Base-by-base conservation (phyloP, 2,888 invertebrate species). In the Erebia aethiops region DNA sequence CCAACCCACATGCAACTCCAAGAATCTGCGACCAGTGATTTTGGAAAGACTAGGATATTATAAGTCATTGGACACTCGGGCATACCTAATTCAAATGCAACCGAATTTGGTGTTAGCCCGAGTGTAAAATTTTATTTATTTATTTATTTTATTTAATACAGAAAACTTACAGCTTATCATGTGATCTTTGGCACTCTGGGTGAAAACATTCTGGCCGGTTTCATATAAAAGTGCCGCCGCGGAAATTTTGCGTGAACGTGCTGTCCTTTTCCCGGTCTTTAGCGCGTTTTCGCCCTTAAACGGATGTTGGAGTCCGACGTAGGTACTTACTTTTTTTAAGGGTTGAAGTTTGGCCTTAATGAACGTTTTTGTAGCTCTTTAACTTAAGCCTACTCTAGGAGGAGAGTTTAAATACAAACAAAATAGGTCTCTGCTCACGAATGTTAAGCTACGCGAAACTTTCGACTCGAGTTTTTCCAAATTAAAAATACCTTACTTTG, bases 311-410 rank as follows among this genome's bases (percentile, higher is more conserved):
- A 64, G 56, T 67, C 43, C 10, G 10, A 46, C 57, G 51, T 43
- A 52, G 51, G 57, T 64, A 54, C 49, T 14, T 64, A 49, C 49
- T 64, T 67, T 71, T 10, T 63, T 54, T 54, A 66, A 62, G 64
- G 60, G 71, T 69, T 69, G 60, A 69, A 60, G 71, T 70, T 71
- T 74, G 71, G 69, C 74, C 71, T 71, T 74, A 74, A 74, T 74
- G 67, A 74, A 71, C 71, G 43, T 71, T 67, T 73, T 62, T 51
- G 58, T 60, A 60, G n/a, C 41, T 70, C 65, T 51, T 65, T 57
- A 64, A 58, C 58, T 51, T 69, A 21, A 51, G 63, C 69, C 35
- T 46, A 62, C 62, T 62, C 52, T 61, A 18, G 21, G 13, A 26
- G 46, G 35, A 35, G 67, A 54, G 64, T 56, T 51, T 16, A 58